phyloP scores from a whole-genome alignment of 1,140 invertebrate species.

The Calycopis cecrops region DNA sequence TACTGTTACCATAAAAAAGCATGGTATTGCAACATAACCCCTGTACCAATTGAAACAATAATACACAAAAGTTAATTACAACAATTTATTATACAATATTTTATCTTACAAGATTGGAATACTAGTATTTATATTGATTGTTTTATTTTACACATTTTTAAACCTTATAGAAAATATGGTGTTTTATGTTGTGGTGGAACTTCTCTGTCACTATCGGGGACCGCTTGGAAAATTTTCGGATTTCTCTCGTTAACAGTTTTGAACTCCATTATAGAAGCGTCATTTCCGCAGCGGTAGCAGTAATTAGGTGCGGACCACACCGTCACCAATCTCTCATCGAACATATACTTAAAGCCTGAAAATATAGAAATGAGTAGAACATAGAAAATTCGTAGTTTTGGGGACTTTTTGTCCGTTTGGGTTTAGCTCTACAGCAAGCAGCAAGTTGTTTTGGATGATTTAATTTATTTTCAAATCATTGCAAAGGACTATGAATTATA shows the following conservation, averaged over 20 bases:
- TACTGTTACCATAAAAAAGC: no score
- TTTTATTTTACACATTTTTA: neutral
- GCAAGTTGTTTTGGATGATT: no score
- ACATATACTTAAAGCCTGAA: slow-evolving; percentile 95
- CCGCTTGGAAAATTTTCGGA: slow-evolving; percentile 94
- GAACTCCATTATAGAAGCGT: slow-evolving; percentile 93
- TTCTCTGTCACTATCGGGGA: slow-evolving; percentile 93
- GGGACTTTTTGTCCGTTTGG: slow-evolving; percentile 7
- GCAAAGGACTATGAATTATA: no score
- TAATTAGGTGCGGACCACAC: slow-evolving; percentile 99
- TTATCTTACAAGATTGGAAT: slow-evolving; percentile 44
- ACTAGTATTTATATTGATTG: slow-evolving; percentile 30
- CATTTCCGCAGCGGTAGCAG: slow-evolving; percentile 96
- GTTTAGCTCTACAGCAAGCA: no score
- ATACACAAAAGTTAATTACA: slow-evolving; percentile 38
- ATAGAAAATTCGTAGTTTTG: neutral
- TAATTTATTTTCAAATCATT: no score
- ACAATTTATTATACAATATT: slow-evolving; percentile 60
- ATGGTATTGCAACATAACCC: no score
- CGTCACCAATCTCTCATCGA: slow-evolving; percentile 94
- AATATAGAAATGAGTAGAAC: slow-evolving; percentile 17
- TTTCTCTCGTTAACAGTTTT: slow-evolving; percentile 84
- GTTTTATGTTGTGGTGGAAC: slow-evolving; percentile 94
- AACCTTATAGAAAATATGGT: slow-evolving; percentile 90
- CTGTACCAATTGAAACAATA: slow-evolving; percentile 9